Evolutionary conservation across 30 jellyfish, hydroid and myxozoan species (phyloP), one percentile per base, ranked within the genome.

Genomic region (Clytia hemisphaerica): DNA sequence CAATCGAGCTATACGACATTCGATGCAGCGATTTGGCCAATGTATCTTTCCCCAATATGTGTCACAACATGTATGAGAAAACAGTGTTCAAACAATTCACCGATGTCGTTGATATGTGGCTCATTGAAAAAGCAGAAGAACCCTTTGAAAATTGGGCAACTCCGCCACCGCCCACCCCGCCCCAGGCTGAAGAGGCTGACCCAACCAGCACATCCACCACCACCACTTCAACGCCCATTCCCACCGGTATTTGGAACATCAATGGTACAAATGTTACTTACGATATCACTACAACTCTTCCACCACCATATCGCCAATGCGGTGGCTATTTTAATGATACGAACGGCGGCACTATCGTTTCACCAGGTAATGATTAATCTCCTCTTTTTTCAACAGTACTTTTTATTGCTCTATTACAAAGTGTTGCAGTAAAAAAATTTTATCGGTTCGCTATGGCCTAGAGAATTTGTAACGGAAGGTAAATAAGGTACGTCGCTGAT

Each of bases 1-100:
- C 95, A 0, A 36, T 90, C 28, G 98, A 90, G 66, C 64, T 90
- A 91, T 90, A 81, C 51, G 98, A 90, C 49, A 73, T 82, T 61
- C 91, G 95, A 9, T 90, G 98, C 67, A 62, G 83, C 14, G 98
- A 90, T 26, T 95, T 83, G 27, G 74, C 55, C 55, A 63, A 68
- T 29, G 46, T 90, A 50, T 25, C 83, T 0, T 90, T 90, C 45
- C 98, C 98, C n/a, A 83, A 82, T 49, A 46, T 58, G 22, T 90
- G 98, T 44, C 95, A 90, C 48, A 7, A 57, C 1, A 57, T 77
- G 26, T 90, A 90, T 31, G 40, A 38, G 21, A 9, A 22, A 2
- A 72, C 84, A 12, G 44, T 16, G 22, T 72, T 40, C 72, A 22
- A 10, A 0, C 12, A 33, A n/a, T 49, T 45, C 68, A 66, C 79